phyloP scores from a whole-genome alignment of 2,888 invertebrate species.

The Eustalomyia histrio region DNA sequence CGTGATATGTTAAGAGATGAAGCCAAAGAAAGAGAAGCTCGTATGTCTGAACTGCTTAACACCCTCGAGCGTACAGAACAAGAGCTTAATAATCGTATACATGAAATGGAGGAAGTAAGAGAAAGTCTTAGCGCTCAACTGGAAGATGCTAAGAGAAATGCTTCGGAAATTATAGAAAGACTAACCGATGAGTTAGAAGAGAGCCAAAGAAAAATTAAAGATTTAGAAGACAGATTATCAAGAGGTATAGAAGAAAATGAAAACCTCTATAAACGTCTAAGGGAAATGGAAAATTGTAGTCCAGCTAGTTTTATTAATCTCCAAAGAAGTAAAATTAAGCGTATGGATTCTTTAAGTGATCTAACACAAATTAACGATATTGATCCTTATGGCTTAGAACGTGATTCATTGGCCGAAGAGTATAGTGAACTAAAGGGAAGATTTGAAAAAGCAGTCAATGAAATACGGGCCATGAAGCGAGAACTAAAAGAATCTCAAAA shows the following conservation, averaged over 20 bases:
- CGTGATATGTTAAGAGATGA: constrained; percentile 87
- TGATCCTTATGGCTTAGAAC: constrained; percentile 86
- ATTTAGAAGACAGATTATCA: constrained; percentile 81
- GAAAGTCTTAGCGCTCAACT: constrained; percentile 83
- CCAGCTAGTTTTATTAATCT: constrained; percentile 77
- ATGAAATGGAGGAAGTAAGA: constrained; percentile 86
- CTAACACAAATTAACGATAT: constrained; percentile 89
- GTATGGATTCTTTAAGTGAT: constrained; percentile 89
- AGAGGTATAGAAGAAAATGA: constrained; percentile 90
- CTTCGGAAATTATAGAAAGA: constrained; percentile 85
- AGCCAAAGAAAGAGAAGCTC: constrained; percentile 85
- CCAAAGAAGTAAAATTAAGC: constrained; percentile 79
- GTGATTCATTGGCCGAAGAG: constrained; percentile 89
- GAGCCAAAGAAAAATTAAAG: constrained; percentile 82
- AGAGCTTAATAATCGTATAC: constrained; percentile 85
- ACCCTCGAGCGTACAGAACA: constrained; percentile 89
- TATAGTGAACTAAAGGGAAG: constrained; percentile 87
- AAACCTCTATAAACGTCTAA: constrained; percentile 84
- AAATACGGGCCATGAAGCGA: constrained; percentile 90
- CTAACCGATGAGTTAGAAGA: constrained; percentile 85
- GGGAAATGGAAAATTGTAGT: constrained; percentile 84
- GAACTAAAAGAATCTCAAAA: constrained; percentile 89
- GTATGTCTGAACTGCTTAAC: constrained; percentile 88
- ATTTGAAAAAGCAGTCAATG: constrained; percentile 90
- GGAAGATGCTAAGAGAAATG: constrained; percentile 85